Evolutionary conservation across 2,888 invertebrate genomes (phyloP), one percentile per base, ranked within the genome.

Genomic region (Sarcophaga rosellei): DNA sequence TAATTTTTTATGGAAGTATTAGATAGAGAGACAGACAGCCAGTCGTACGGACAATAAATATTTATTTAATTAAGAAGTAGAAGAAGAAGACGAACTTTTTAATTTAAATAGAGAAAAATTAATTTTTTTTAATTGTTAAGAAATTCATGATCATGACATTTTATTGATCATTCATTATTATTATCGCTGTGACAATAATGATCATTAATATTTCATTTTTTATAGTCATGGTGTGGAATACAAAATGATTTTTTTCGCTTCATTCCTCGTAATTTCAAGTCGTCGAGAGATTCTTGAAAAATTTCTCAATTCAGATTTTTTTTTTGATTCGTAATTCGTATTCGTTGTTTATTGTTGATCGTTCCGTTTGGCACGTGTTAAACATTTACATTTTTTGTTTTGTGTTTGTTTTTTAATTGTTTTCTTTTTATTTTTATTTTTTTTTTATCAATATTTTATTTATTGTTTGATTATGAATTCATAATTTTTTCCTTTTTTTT

Each of bases 281-380:
- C 45, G 20, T 47, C 45, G 20, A 69, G 35, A 35, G 45, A 47
- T 68, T 68, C 45, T 44, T 66, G 44, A 44, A 66, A 44, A 66
- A 44, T n/a, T 35, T 53, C 57, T 59, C 20, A 65, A 59, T 62
- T 59, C 23, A 44, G 3, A 21, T 47, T 23, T 69, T 69, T 35
- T 35, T 35, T 35, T 10, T 35, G 8, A 8, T 35, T 35, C 10
- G 35, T 35, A 10, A 35, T 35, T 35, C 10, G 35, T 35, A 35
- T 35, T 35, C 35, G 35, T 35, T 35, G 35, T 35, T 35, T 35
- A 35, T 35, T 35, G 35, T 35, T 35, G 35, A 80, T 57, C 66
- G 66, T 53, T 53, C 35, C 17, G 63, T 62, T 62, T 84, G 76
- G 68, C 81, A 85, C 84, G 81, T 85, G 84, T 81, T 81, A 25